Evolutionary conservation across 2,113 vertebrate genomes (phyloP).

Genomic region (Pantherophis guttatus): DNA sequence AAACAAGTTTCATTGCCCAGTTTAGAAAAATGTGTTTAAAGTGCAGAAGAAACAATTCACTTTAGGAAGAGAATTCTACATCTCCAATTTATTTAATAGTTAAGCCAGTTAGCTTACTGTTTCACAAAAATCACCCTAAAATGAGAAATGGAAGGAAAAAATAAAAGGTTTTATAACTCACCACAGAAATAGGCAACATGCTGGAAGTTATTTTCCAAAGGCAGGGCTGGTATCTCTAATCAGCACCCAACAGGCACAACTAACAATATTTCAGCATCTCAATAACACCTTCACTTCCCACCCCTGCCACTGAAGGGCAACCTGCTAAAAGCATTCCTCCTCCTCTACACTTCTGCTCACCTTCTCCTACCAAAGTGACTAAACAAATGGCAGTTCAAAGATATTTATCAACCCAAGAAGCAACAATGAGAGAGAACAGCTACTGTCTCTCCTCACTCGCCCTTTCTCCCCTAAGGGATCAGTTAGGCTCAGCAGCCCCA

Average conservation of each 20-base stretch:
- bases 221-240: neutral
- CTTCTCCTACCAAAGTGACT: neutral
- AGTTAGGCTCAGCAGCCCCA: neutral
- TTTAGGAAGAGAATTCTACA: neutral
- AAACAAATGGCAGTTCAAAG: neutral
- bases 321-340: neutral
- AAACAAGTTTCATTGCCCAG: conserved; percentile 40
- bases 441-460: neutral
- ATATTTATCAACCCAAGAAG: neutral
- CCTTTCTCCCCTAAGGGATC: neutral
- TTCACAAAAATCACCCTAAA: conserved; percentile 9
- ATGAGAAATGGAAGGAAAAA: neutral
- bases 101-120: neutral
- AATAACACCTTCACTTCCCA: neutral
- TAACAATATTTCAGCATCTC: neutral
- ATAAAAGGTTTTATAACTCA: conserved; percentile 22
- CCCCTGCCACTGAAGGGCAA: neutral
- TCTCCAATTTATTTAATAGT: neutral
- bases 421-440: too few species aligned
- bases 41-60: neutral
- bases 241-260: neutral
- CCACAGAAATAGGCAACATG: conserved; percentile 35
- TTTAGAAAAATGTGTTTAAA: conserved; percentile 38
- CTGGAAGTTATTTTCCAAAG: neutral
- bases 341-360: neutral